Evolutionary conservation across 2,888 invertebrate genomes (phyloP).

Genomic region (Heliconius sara): DNA sequence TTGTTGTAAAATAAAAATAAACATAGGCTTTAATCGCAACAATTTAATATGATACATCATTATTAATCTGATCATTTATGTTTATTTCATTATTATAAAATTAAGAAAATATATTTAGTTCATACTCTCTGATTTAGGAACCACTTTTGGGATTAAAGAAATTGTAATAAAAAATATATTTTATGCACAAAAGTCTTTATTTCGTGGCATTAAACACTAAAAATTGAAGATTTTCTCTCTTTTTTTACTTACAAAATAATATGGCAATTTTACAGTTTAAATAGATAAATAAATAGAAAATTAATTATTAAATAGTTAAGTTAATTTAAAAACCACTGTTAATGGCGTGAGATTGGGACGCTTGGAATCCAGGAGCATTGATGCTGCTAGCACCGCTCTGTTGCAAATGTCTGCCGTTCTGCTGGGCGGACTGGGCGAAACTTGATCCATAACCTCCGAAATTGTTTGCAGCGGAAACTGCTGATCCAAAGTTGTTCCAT

Average conservation of each 20-base stretch:
- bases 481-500: slow-evolving; percentile 53
- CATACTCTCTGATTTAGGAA: no score
- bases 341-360: slow-evolving; percentile 63
- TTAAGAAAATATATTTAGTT: no score
- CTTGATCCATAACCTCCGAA: slow-evolving; percentile 61
- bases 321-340: slow-evolving; percentile 64
- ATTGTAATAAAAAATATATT: not conserved
- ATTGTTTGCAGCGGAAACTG: slow-evolving; percentile 67
- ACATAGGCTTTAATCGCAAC: no score
- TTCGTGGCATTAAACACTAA: not conserved
- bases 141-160: not conserved
- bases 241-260: not conserved
- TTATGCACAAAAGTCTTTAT: slow-evolving; percentile 3
- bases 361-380: slow-evolving; percentile 66
- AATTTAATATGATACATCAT: no score
- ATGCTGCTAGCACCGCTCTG: slow-evolving; percentile 68
- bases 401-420: slow-evolving; percentile 57
- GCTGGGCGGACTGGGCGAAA: slow-evolving; percentile 65
- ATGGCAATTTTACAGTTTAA: slow-evolving; percentile 6
- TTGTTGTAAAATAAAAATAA: no score
- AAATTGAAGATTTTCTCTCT: not conserved
- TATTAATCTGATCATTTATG: no score
- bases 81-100: no score
- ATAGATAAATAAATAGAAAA: slow-evolving; percentile 23
- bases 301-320: slow-evolving; percentile 8